phyloP scores from a whole-genome alignment of 2,113 vertebrate genomes.

The Raphicerus campestris region DNA sequence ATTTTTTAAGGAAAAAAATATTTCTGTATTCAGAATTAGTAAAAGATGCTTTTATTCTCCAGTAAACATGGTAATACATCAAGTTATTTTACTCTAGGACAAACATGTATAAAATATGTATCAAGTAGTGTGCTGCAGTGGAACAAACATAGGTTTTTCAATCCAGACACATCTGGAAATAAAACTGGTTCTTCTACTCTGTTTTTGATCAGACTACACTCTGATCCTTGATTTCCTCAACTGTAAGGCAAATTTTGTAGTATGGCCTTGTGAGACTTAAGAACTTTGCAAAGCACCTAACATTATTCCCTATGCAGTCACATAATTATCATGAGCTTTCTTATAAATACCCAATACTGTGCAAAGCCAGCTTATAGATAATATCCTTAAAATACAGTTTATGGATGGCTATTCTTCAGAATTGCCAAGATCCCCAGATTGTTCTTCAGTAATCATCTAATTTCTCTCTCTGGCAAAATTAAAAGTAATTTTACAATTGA shows the following conservation, averaged over 20 bases:
- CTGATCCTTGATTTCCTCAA: neutral
- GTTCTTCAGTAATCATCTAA: neutral
- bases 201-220: neutral
- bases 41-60: neutral
- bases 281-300: neutral
- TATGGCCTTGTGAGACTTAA: neutral
- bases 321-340: neutral
- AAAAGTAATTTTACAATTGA: neutral
- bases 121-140: neutral
- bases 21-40: neutral
- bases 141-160: neutral
- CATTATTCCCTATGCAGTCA: neutral
- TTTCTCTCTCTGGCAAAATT: conserved; percentile 19
- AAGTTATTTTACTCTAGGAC: neutral
- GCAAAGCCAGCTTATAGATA: neutral
- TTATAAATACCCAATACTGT: neutral
- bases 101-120: neutral
- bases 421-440: neutral
- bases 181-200: neutral
- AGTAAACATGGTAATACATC: neutral
- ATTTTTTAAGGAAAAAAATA: neutral
- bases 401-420: neutral
- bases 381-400: neutral
- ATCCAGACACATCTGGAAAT: neutral
- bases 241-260: neutral